Percentiles rank a stretch among this genome's conserved stretches.
phyloP scores from a whole-genome alignment of 2,888 invertebrate species.

The Dimorphilus gyrociliatus region DNA sequence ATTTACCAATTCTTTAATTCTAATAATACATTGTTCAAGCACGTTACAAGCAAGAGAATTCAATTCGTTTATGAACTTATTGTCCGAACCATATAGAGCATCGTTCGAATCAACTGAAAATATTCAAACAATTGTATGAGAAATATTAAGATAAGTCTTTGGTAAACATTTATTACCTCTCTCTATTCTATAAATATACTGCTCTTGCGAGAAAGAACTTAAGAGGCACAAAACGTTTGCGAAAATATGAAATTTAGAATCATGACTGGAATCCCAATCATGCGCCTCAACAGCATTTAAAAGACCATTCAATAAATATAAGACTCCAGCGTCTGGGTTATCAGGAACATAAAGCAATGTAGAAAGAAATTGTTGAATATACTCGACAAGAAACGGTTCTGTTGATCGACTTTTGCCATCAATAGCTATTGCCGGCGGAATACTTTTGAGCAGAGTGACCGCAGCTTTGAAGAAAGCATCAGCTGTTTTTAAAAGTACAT shows the following conservation, averaged over 20 bases:
- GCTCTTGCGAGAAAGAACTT: conserved; percentile 60
- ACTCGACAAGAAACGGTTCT: conserved; percentile 42
- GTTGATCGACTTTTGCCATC: conserved; percentile 55
- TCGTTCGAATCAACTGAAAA: conserved; percentile 74
- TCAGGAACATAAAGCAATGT: conserved; percentile 70
- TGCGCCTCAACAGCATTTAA: conserved; percentile 53
- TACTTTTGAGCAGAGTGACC: conserved; percentile 55
- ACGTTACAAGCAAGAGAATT: no score
- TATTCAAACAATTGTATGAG: background rate
- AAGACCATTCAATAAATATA: conserved; percentile 61
- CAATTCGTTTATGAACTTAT: conserved; percentile 63
- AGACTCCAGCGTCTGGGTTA: conserved; percentile 68
- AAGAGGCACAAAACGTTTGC: conserved; percentile 60
- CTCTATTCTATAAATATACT: conserved; percentile 67
- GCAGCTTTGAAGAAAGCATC: conserved; percentile 86
- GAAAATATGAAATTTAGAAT: conserved; percentile 52
- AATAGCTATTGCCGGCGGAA: conserved; percentile 52
- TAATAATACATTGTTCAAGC: no score
- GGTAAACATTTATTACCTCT: conserved; percentile 44
- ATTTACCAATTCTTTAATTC: no score
- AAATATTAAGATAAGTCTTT: background rate
- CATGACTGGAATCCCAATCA: conserved; percentile 40
- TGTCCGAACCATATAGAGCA: conserved; percentile 70
- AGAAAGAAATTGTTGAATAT: conserved; percentile 55
- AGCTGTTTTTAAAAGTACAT: conserved; percentile 42